Base-by-base conservation (phyloP, 2,888 invertebrate species). In the Frankliniella intonsa region DNA sequence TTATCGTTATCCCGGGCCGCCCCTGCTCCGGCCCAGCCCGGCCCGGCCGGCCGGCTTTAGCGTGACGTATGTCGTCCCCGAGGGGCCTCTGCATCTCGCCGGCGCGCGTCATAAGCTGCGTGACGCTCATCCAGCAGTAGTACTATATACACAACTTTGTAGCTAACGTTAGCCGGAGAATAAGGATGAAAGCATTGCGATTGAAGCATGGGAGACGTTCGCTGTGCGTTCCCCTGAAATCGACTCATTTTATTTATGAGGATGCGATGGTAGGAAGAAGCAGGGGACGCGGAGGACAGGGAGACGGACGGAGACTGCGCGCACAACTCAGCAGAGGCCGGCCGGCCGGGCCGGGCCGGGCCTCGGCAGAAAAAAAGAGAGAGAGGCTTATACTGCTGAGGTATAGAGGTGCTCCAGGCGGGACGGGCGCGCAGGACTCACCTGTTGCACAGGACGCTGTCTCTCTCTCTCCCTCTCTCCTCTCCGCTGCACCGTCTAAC, bases 371-470 rank as follows among this genome's bases (percentile, higher is more conserved):
- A 38, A 38, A 38, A 38, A 38, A 9, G 55, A 55, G 55, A 5
- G 14, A 14, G 55, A 12, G 19, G 55, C 55, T 14, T 14, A 55
- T 11, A 14, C 19, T 14, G 55, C 25, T 76, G 69, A 22, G 22
- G 69, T 25, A n/a, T n/a, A 22, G 19, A 76, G 69, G 25, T 76
- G 69, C 69, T 5, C 38, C 38, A 5, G 38, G 38, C 38, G 2
- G 38, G n/a, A n/a, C n/a, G n/a, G n/a, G n/a, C n/a, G n/a, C 22
- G 69, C 69, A 69, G 22, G 69, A 76, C 25, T 76, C 69, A 76
- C 69, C 69, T 76, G 69, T 76, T 76, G 69, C 69, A 76, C 69
- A 76, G 69, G 69, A 76, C 69, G 12, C 69, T 76, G 69, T 5
- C 38, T 38, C 38, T 38, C 38, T 38, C 38, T 38, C 38, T 38